Base-by-base conservation (phyloP, 1,140 invertebrate species). In the Neuroterus valhalla region DNA sequence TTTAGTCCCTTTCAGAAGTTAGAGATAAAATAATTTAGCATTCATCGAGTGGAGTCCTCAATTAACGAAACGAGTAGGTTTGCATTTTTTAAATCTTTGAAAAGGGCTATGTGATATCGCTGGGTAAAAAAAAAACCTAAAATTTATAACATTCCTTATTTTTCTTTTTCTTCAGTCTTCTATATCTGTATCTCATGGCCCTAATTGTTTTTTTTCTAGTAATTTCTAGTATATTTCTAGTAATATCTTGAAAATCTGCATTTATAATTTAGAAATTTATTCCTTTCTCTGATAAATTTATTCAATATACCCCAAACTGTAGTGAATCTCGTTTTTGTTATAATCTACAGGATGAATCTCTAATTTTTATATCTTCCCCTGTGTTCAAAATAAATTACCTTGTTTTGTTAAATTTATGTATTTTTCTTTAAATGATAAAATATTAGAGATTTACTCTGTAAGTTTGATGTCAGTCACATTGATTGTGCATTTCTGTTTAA, bases 371-470 rank as follows among this genome's bases (percentile, higher is more conserved):
- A 38, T 38, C 3, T 38, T 5, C 31, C 5, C 31, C 31, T 8
- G 6, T 38, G 5, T 38, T 38, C 1, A 38, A 38, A 38, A 38
- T 8, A 38, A 8, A 38, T 38, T 38, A 38, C 23, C 12, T 31
- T 62, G 21, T 15, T 31, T 12, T 11, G 31, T n/a, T 62, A 31
- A n/a, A 6, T n/a, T 38, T 23, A 31, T 55, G 14, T 26, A 55
- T 19, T 50, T 2, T 21, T 52, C 12, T 52, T 21, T 21, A 23
- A 11, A 50, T 17, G 19, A 8, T 50, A 19, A 50, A 21, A 21
- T 50, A 62, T 62, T 62, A 62, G 55, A 62, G 55, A 62, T 62
- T 62, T 12, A 62, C 26, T 62, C 55, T 62, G 55, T 31, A 6
- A 14, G 31, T 31, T 62, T 62, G 23, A 31, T 62, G 31, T 62